Percentiles rank a stretch among this genome's conserved stretches.
Conservation (phyloP, 1,140 invertebrate species). For the Zaprionus tsacasi region DNA sequence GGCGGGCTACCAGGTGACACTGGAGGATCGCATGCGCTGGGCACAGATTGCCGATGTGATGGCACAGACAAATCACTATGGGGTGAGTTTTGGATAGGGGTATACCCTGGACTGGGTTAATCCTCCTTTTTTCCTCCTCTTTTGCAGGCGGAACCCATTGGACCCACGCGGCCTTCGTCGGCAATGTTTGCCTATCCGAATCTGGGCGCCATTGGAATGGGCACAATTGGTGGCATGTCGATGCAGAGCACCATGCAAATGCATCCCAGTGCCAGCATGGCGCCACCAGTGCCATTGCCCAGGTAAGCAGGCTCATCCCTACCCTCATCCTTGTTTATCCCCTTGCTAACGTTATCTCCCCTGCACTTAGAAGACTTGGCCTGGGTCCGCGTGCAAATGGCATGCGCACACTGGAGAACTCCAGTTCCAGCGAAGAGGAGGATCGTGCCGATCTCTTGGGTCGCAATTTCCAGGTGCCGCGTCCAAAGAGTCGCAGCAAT, state of each 20-base stretch:
- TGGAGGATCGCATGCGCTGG: constrained; percentile 92
- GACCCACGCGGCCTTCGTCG: constrained; percentile 91
- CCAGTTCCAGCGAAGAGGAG: constrained; percentile 88
- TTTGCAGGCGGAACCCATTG: constrained; percentile 87
- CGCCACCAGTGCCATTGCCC: constrained; percentile 90
- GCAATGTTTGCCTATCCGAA: constrained; percentile 92
- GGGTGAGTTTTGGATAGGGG: constrained; percentile 85
- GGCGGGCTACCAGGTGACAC: constrained; percentile 88
- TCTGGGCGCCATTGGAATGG: constrained; percentile 80
- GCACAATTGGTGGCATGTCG: constrained; percentile 84
- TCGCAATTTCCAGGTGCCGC: constrained; percentile 89
- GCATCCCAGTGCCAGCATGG: constrained; percentile 73
- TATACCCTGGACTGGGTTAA: background rate
- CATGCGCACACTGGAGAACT: constrained; percentile 85
- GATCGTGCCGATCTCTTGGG: constrained; percentile 90
- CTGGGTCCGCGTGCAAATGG: constrained; percentile 81
- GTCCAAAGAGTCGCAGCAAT: constrained; percentile 91
- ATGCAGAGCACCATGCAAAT: constrained; percentile 86
- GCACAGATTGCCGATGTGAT: constrained; percentile 94
- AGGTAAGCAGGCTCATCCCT: constrained; percentile 73
- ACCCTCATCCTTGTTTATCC: background rate
- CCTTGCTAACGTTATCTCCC: background rate
- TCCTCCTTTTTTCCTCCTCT: background rate
- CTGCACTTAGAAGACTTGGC: constrained; percentile 78
- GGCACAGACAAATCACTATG: constrained; percentile 92